Evolutionary conservation across 2,113 vertebrate genomes (phyloP).

Genomic region (Vulpes vulpes): DNA sequence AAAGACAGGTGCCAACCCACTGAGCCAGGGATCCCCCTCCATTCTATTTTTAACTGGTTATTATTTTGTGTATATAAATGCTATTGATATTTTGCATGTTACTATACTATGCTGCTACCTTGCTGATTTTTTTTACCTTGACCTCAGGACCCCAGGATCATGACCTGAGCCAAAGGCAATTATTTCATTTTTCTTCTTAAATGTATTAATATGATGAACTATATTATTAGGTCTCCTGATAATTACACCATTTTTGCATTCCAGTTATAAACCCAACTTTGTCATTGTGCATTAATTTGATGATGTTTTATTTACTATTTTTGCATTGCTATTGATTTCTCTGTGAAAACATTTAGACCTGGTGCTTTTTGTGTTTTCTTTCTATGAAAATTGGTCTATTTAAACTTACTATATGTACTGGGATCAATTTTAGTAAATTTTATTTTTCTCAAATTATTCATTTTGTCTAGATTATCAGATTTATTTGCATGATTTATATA

Average conservation of each 20-base stretch:
- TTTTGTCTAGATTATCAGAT: neutral
- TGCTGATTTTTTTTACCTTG: neutral
- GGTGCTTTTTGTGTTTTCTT: neutral
- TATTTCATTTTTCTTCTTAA: neutral
- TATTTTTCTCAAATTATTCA: neutral
- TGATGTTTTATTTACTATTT: constrained; percentile 18
- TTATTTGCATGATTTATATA: neutral
- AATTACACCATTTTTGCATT: neutral
- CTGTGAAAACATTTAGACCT: neutral
- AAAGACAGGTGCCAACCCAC: no score
- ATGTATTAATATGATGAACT: neutral
- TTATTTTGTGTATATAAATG: neutral
- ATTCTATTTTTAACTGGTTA: neutral
- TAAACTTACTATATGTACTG: neutral
- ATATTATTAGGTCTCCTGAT: neutral
- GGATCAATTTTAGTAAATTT: neutral
- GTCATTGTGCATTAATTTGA: neutral
- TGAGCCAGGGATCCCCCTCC: no score
- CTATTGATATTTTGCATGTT: neutral
- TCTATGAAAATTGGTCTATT: neutral
- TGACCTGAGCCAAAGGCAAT: neutral
- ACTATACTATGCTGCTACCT: neutral
- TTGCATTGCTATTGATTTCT: neutral
- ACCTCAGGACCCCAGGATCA: no score
- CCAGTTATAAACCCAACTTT: neutral